These are phyloP conservation scores for Pangasius djambal DNA, from an alignment of 2,797 vertebrate genomes.

Conservation along the genomic window DNA sequence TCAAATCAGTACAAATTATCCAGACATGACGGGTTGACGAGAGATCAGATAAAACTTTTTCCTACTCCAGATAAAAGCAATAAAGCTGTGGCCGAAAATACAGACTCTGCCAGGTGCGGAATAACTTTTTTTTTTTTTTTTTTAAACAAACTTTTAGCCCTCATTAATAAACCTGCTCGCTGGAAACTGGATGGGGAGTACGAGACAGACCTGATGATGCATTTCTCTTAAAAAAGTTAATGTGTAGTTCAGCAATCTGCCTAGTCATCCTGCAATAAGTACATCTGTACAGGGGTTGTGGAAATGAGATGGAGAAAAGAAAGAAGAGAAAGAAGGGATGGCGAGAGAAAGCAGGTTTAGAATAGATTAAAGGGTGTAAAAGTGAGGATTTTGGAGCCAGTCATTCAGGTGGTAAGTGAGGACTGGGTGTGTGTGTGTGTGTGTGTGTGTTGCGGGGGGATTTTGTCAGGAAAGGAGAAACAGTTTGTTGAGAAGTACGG, in stretches of 20 bases:
- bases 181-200: background rate
- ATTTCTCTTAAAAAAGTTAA: background rate
- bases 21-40: background rate
- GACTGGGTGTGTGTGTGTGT: background rate
- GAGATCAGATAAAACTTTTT: background rate
- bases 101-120: background rate
- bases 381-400: constrained; percentile 26
- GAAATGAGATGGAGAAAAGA: background rate
- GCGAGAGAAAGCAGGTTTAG: constrained; percentile 4
- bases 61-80: background rate
- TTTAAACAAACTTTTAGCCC: background rate
- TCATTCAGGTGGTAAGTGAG: constrained; percentile 20
- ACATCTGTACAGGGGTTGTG: background rate
- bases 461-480: constrained; percentile 2
- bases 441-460: background rate
- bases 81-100: background rate
- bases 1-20: background rate
- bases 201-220: background rate
- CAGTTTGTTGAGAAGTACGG: background rate
- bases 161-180: background rate
- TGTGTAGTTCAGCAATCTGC: background rate
- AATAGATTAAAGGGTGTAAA: constrained; percentile 35
- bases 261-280: constrained; percentile 8
- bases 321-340: background rate
- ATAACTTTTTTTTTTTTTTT: background rate